A percentile compares a stretch with the other conserved stretches of the same genome.
These are phyloP conservation scores for Lerema accius DNA, from an alignment of 1,140 invertebrate species.

Conservation along the genomic window DNA sequence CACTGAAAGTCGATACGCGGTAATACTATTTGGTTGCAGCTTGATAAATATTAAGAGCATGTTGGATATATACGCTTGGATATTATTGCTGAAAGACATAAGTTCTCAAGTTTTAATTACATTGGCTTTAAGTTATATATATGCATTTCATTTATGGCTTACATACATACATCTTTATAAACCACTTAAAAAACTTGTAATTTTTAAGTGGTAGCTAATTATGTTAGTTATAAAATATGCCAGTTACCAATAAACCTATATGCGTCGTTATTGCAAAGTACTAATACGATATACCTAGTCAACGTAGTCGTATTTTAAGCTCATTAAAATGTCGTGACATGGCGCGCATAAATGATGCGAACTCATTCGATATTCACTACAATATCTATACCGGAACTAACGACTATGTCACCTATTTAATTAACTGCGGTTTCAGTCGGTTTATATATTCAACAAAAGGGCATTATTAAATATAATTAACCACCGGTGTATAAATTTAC, in stretches of 20 bases:
- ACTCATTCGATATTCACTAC: slow-evolving; percentile 9
- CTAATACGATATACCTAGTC: slow-evolving; percentile 3
- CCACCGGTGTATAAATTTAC: background rate
- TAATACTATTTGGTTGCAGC: background rate
- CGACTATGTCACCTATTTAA: too few species aligned
- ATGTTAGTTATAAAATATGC: too few species aligned
- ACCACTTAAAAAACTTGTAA: too few species aligned
- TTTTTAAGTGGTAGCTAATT: too few species aligned
- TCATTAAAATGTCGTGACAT: slow-evolving; percentile 10
- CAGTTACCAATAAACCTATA: too few species aligned
- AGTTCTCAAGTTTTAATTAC: too few species aligned
- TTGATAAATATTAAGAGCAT: background rate
- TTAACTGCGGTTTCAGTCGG: background rate
- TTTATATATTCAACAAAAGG: background rate
- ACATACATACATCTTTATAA: too few species aligned
- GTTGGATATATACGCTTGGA: background rate
- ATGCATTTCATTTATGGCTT: too few species aligned
- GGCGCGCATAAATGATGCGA: slow-evolving; percentile 1
- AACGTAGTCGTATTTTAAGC: background rate
- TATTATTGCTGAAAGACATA: too few species aligned
- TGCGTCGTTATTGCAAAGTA: background rate
- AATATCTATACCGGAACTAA: background rate
- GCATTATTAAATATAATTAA: background rate
- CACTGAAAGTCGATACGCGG: slow-evolving; percentile 1
- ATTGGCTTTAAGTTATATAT: too few species aligned